phyloP scores from a whole-genome alignment of 2,888 invertebrate genomes.

The Ennomos quercinarius region DNA sequence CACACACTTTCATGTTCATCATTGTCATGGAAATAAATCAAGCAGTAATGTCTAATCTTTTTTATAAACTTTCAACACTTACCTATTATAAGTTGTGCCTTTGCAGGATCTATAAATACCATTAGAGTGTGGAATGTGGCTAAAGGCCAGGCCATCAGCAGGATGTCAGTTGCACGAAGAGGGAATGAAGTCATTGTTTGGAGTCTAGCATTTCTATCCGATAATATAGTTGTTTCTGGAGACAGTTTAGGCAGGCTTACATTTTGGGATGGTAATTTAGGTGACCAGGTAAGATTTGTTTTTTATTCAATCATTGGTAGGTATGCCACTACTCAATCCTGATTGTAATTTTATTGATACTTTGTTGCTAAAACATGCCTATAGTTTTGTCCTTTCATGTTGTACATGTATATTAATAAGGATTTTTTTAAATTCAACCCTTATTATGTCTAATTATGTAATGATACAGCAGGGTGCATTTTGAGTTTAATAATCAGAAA shows the following conservation, averaged over 20 bases:
- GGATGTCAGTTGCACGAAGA: constrained; percentile 89
- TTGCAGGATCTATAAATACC: constrained; percentile 90
- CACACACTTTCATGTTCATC: too few relatives aligned
- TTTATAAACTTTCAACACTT: background rate
- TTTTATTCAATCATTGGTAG: too few relatives aligned
- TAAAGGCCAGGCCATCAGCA: constrained; percentile 93
- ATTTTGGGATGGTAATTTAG: constrained; percentile 94
- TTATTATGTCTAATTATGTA: too few relatives aligned
- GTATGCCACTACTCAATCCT: too few relatives aligned
- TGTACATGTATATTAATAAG: too few relatives aligned
- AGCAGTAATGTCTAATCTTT: too few relatives aligned
- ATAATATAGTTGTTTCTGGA: constrained; percentile 94
- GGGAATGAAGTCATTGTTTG: constrained; percentile 92
- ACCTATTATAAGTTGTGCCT: background rate
- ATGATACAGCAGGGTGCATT: too few relatives aligned
- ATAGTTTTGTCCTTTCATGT: too few relatives aligned
- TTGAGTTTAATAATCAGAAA: background rate
- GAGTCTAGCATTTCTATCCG: constrained; percentile 92
- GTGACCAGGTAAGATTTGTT: constrained; percentile 84
- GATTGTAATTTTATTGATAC: too few relatives aligned
- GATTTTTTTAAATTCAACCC: too few relatives aligned
- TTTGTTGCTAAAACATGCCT: too few relatives aligned
- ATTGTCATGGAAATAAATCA: too few relatives aligned
- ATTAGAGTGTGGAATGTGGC: constrained; percentile 95
- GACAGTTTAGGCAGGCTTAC: constrained; percentile 92